Conservation (phyloP, 2,797 vertebrate species). For the Sciurus carolinensis region DNA sequence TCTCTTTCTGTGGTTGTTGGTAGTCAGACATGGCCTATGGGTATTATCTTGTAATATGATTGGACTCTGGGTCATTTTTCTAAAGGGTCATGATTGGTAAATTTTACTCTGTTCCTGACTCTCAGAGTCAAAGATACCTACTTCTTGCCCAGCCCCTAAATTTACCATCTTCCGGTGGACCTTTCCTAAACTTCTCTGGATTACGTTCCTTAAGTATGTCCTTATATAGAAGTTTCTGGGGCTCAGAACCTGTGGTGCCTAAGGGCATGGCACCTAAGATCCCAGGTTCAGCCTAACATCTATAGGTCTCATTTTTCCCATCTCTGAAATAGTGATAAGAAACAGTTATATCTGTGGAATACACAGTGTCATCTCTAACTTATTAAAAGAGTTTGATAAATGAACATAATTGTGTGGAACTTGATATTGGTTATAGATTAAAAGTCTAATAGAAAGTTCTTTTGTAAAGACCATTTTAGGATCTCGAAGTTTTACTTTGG, state of each 20-base stretch:
- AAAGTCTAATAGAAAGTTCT: background rate
- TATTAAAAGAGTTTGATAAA: background rate
- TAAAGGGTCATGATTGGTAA: background rate
- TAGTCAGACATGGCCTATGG: background rate
- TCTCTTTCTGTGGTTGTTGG: background rate
- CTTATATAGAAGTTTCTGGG: background rate
- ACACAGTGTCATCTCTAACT: background rate
- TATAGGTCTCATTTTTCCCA: background rate
- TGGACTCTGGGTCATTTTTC: background rate
- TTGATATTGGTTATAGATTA: background rate
- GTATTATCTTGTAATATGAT: background rate
- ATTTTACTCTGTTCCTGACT: background rate
- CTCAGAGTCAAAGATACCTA: background rate
- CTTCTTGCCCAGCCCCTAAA: background rate
- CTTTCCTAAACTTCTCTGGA: background rate
- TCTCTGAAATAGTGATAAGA: slow-evolving; percentile 8
- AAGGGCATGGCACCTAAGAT: background rate
- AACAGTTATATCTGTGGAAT: background rate
- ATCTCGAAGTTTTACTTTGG: slow-evolving; percentile 5
- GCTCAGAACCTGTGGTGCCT: background rate
- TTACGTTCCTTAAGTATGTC: background rate
- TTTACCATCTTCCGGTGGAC: background rate
- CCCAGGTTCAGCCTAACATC: background rate
- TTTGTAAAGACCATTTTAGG: background rate
- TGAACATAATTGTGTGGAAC: background rate